phyloP scores from a whole-genome alignment of 2,113 vertebrate species.

The Phaetusa simplex region DNA sequence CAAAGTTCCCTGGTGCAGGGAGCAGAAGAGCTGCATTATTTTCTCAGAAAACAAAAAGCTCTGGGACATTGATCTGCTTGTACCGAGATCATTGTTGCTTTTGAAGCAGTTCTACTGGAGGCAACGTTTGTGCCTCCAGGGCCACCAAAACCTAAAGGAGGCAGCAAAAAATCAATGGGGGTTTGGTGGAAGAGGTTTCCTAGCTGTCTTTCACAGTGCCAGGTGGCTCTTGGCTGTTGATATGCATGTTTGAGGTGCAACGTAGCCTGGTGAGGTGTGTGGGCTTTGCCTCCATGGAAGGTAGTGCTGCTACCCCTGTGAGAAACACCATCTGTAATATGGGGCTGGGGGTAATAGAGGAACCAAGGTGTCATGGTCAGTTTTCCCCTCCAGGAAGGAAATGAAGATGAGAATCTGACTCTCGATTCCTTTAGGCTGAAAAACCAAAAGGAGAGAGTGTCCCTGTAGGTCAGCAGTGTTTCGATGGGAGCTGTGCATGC shows the following conservation, averaged over 20 bases:
- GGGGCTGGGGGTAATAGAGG: not conserved
- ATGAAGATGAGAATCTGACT: not conserved
- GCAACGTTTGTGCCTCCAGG: not conserved
- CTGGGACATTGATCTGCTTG: not conserved
- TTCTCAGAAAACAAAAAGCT: not conserved
- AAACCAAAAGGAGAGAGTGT: not conserved
- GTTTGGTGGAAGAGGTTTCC: not conserved
- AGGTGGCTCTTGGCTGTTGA: not conserved
- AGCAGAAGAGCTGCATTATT: not conserved
- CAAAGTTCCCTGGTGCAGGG: not conserved
- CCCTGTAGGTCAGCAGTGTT: not conserved
- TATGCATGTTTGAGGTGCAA: not conserved
- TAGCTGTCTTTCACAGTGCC: not conserved
- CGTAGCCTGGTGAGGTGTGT: not conserved
- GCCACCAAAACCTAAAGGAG: not conserved
- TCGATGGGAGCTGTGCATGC: not conserved
- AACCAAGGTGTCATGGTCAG: not conserved
- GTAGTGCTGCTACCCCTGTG: not conserved
- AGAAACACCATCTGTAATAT: not conserved
- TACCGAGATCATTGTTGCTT: not conserved
- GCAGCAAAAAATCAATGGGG: not conserved
- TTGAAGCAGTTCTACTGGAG: conserved; percentile 13
- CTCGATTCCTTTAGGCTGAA: not conserved
- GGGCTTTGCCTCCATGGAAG: not conserved
- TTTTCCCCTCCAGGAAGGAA: not conserved